These are phyloP conservation scores for Bombus superbus DNA, from an alignment of 1,140 invertebrate genomes.

Conservation along the genomic window DNA sequence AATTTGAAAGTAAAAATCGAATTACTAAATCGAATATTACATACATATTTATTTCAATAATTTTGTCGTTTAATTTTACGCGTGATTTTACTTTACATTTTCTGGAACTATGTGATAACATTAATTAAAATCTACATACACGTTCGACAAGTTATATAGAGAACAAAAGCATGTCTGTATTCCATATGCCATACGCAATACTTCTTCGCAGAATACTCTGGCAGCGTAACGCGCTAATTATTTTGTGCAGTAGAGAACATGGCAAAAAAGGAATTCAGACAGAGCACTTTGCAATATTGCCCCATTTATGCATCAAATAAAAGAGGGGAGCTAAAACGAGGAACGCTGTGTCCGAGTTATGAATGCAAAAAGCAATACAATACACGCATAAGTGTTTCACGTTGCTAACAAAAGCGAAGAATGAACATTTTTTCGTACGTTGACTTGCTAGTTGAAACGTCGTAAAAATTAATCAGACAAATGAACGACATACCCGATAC, in stretches of 20 bases:
- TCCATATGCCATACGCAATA: not conserved
- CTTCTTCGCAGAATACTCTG: not conserved
- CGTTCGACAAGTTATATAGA: too few relatives aligned
- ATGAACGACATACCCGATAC: not conserved
- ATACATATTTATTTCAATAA: not conserved
- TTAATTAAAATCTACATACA: not conserved
- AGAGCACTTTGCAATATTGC: constrained; percentile 17
- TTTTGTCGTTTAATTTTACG: not conserved
- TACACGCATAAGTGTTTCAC: not conserved
- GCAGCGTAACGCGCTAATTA: constrained; percentile 2
- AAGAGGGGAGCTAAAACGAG: not conserved
- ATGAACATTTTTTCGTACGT: not conserved
- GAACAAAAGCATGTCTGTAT: not conserved
- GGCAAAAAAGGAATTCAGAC: not conserved
- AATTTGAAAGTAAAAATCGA: too few relatives aligned
- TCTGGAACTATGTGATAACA: not conserved
- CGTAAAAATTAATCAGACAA: not conserved
- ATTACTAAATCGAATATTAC: not conserved
- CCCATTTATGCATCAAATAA: not conserved
- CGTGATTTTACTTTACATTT: not conserved
- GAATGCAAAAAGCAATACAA: not conserved
- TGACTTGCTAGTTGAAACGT: too few relatives aligned
- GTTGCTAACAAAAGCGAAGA: not conserved
- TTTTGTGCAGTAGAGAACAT: not conserved
- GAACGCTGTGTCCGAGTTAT: not conserved